phyloP scores from a whole-genome alignment of 2,113 vertebrate species.

The Sinocyclocheilus maitianheensis region DNA sequence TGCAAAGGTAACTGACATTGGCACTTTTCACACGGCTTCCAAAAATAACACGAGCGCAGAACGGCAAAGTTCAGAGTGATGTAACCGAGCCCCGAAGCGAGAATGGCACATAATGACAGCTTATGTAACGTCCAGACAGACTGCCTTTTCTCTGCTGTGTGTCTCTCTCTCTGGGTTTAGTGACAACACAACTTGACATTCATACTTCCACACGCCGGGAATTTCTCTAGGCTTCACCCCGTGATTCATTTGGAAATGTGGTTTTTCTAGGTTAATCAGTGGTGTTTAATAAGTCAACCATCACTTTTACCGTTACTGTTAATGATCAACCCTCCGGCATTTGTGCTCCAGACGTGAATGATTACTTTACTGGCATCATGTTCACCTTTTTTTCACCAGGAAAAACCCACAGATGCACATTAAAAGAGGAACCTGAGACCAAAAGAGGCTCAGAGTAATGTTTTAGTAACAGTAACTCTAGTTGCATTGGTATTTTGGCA shows the following conservation, averaged over 20 bases:
- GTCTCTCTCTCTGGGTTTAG: constrained; percentile 6
- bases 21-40: constrained; percentile 50
- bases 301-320: neutral
- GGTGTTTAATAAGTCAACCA: neutral
- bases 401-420: neutral
- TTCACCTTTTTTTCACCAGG: neutral
- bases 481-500: neutral
- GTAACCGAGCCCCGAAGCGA: constrained; percentile 60
- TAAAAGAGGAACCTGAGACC: neutral
- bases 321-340: neutral
- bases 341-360: neutral
- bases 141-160: constrained; percentile 38
- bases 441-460: neutral
- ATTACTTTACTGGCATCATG: neutral
- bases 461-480: neutral
- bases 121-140: constrained; percentile 71
- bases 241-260: constrained; percentile 7
- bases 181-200: neutral
- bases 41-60: constrained; percentile 61
- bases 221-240: constrained; percentile 18
- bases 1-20: constrained; percentile 8
- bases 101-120: constrained; percentile 60
- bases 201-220: neutral
- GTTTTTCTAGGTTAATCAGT: neutral
- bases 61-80: constrained; percentile 61